Percentiles rank a stretch among this genome's conserved stretches.
Conservation (phyloP, 1,140 invertebrate species). For the Hesperophylax magnus region DNA sequence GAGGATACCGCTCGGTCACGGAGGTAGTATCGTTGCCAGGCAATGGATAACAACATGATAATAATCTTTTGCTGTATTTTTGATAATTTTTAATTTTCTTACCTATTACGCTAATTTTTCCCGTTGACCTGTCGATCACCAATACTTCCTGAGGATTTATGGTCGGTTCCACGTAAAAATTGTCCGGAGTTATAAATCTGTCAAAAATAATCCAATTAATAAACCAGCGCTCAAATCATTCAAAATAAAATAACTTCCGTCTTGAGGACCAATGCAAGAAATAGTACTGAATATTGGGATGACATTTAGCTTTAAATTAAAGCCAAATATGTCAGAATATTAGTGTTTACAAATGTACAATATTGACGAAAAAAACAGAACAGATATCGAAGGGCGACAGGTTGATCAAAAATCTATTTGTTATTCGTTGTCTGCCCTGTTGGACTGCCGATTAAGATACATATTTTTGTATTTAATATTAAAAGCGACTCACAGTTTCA, state of each 20-base stretch:
- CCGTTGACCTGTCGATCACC: constrained; percentile 80
- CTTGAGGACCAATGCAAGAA: neutral
- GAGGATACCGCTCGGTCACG: too few relatives aligned
- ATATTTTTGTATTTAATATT: neutral
- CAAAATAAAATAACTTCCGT: neutral
- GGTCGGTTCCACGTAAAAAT: constrained; percentile 80
- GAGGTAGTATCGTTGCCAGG: too few relatives aligned
- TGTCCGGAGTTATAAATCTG: constrained; percentile 81
- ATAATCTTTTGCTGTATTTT: too few relatives aligned
- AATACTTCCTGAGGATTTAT: constrained; percentile 74
- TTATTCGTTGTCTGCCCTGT: neutral
- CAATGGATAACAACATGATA: too few relatives aligned
- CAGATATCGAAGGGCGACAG: constrained; percentile 3
- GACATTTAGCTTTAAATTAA: neutral
- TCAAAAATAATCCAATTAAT: constrained; percentile 55
- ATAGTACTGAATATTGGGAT: neutral
- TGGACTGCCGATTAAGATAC: neutral
- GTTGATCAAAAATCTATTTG: neutral
- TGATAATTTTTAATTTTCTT: constrained; percentile 55
- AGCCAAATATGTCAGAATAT: neutral
- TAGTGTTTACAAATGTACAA: neutral
- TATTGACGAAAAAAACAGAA: constrained; percentile 1
- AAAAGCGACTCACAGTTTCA: constrained; percentile 73
- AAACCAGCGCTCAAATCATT: neutral
- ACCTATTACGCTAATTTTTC: constrained; percentile 78